Evolutionary conservation across 2,113 vertebrate genomes (phyloP).

Genomic region (Periophthalmodon schlosseri): DNA sequence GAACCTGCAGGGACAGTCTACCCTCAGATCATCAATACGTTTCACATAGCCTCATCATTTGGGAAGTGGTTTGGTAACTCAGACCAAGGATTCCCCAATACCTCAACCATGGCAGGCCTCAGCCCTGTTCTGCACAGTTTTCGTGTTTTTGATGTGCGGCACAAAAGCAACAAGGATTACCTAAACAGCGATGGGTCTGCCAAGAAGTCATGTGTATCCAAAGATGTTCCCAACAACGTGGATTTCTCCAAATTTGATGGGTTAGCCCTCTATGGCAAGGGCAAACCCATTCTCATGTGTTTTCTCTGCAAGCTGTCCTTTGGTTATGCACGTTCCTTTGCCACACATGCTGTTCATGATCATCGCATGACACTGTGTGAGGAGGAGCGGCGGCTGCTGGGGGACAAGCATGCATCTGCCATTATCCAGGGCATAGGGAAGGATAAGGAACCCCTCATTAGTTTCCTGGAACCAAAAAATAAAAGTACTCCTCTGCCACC

Average conservation of each 20-base stretch:
- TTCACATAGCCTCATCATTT: constrained; percentile 99
- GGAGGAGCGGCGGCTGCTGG: constrained; percentile 95
- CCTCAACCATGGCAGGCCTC: constrained; percentile 96
- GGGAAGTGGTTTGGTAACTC: constrained; percentile 98
- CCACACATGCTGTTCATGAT: constrained; percentile 97
- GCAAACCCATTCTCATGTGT: constrained; percentile 99
- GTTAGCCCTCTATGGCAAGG: constrained; percentile 96
- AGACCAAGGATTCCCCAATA: constrained; percentile 98
- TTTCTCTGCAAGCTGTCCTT: constrained; percentile 99
- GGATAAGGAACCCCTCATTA: constrained; percentile 99
- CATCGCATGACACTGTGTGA: constrained; percentile 98
- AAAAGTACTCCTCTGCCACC: constrained; percentile 92
- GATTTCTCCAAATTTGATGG: constrained; percentile 99
- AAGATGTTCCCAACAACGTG: constrained; percentile 99
- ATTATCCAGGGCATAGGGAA: constrained; percentile 99
- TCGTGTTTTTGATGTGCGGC: constrained; percentile 99
- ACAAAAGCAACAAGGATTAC: constrained; percentile 99
- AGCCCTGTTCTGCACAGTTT: constrained; percentile 99
- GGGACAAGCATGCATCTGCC: constrained; percentile 97
- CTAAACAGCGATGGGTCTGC: constrained; percentile 99
- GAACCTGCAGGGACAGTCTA: constrained; percentile 89
- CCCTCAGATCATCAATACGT: constrained; percentile 99
- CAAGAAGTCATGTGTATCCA: constrained; percentile 99
- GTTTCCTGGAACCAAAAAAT: constrained; percentile 99
- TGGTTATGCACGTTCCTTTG: constrained; percentile 95